Percentiles rank a stretch among this genome's conserved stretches.
Evolutionary conservation across 2,797 vertebrate genomes (phyloP).

Genomic region (Darevskia mixta): DNA sequence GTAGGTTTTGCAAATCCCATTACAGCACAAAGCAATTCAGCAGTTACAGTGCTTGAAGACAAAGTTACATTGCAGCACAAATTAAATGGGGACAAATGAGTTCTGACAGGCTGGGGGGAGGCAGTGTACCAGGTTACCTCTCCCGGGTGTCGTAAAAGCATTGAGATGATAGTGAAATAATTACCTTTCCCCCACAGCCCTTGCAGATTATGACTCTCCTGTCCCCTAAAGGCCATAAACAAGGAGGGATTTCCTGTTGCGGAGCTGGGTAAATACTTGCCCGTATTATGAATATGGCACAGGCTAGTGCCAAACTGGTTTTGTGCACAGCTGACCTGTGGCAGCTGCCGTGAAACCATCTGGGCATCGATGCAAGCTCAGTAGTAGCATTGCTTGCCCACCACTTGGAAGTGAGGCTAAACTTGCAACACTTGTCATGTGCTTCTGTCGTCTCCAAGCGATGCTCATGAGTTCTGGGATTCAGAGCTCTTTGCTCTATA

Average conservation of each 20-base stretch:
- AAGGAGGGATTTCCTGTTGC: background rate
- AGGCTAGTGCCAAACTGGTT: background rate
- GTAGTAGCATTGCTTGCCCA: background rate
- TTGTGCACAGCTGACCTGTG: background rate
- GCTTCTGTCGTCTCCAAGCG: background rate
- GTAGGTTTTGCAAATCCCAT: background rate
- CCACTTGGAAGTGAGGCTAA: too few species aligned
- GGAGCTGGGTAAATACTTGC: background rate
- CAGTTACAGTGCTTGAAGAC: background rate
- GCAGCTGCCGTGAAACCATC: background rate
- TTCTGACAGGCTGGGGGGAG: conserved; percentile 31
- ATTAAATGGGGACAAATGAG: conserved; percentile 31
- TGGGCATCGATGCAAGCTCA: background rate
- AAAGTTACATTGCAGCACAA: background rate
- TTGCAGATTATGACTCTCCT: background rate
- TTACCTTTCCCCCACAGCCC: background rate
- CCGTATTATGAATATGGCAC: too few species aligned
- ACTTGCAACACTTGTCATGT: background rate
- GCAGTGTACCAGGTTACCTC: conserved; percentile 43
- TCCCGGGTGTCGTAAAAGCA: conserved; percentile 41
- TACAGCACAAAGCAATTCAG: background rate
- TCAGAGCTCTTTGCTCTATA: background rate
- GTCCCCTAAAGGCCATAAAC: background rate
- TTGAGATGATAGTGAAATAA: conserved; percentile 32
- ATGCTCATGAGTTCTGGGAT: background rate